A percentile compares a stretch with the other conserved stretches of the same genome.
phyloP scores from a whole-genome alignment of 2,888 invertebrate genomes.

The Lutraria lutraria region DNA sequence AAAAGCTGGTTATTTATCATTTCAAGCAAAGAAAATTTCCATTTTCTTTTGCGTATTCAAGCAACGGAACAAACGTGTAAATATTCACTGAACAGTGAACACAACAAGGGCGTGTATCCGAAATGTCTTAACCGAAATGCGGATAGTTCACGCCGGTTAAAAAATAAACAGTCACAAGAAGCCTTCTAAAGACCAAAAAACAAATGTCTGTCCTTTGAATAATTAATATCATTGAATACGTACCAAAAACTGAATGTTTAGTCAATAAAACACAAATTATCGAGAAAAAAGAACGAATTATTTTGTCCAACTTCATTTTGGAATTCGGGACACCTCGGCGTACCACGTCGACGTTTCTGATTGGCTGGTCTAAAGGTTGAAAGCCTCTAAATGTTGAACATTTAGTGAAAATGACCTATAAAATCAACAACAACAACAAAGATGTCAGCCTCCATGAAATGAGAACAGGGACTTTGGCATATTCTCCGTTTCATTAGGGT shows the following conservation, averaged over 20 bases:
- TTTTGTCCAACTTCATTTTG: constrained; percentile 29
- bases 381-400: neutral
- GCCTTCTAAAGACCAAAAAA: neutral
- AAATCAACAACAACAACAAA: constrained; percentile 43
- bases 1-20: no score
- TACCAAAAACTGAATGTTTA: constrained; percentile 26
- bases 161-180: neutral
- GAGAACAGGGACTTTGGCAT: neutral
- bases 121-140: neutral
- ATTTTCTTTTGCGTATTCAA: no score
- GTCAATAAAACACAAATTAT: constrained; percentile 29
- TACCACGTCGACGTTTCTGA: constrained; percentile 43
- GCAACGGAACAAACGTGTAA: no score
- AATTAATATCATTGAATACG: neutral
- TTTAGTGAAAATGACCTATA: constrained; percentile 7
- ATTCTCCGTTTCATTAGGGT: neutral
- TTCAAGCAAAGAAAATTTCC: no score
- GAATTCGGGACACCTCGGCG: constrained; percentile 39
- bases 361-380: constrained; percentile 18
- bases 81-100: no score
- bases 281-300: constrained; percentile 26
- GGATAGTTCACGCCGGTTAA: neutral
- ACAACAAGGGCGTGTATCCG: neutral
- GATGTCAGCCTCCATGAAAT: constrained; percentile 32
- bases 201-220: neutral